Base-by-base conservation (phyloP, 2,797 vertebrate genomes). In the Amphiprion clarkii region DNA sequence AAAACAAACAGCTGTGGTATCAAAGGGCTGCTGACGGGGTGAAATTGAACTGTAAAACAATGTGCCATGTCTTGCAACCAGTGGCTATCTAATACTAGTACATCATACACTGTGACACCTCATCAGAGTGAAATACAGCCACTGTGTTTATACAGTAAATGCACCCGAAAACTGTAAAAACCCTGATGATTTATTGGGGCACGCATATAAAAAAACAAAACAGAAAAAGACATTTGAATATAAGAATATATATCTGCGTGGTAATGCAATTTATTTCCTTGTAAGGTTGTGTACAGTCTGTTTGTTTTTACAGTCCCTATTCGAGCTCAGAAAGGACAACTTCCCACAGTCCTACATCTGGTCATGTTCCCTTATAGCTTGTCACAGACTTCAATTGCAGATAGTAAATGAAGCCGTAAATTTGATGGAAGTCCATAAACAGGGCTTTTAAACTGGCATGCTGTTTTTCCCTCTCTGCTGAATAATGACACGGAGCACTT, bases 1-100 rank as follows among this genome's bases (percentile, higher is more conserved):
- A 84, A 85, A 93, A 92, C 89, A 93, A 93, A 92, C 92, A 92
- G 87, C 86, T 83, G 73, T 74, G 87, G 76, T 91, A 87, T 74
- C 71, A 87, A 60, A 75, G 80, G 85, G 82, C 81, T 88, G 91
- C 90, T 93, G 90, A 90, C 81, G 36, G 82, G 59, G 84, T 87
- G 86, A 90, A 89, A 92, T 86, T 92, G 83, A 91, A 93, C 87
- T 87, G 85, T 90, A 93, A 92, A 92, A 88, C 82, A 93, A 91
- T 82, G 77, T 76, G 75, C 77, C 71, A 73, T 48, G 48, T 74
- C 79, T 78, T 29, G 84, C 73, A 79, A 87, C 74, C 78, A 71
- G 71, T 67, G 78, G 62, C 84, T 78, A 55, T 84, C 81, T 79
- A 81, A 87, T 83, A 82, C 85, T 17, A 82, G 70, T 91, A 80